Evolutionary conservation across 2,797 vertebrate genomes (phyloP).

Genomic region (Caiman crocodilus): DNA sequence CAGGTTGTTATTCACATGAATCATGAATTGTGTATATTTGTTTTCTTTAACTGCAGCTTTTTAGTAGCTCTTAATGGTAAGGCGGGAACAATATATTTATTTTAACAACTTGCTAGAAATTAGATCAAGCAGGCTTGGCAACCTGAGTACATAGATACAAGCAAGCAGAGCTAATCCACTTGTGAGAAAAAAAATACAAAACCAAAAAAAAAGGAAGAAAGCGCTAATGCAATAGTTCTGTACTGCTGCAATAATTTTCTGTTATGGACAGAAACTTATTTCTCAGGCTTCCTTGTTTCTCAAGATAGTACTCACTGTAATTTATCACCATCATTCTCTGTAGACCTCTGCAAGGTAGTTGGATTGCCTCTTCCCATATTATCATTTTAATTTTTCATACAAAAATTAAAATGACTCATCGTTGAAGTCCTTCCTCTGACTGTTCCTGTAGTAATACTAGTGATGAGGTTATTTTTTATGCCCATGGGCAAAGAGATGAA

Average conservation of each 20-base stretch:
- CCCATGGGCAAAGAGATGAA: not conserved
- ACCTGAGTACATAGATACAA: not conserved
- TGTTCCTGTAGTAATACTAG: not conserved
- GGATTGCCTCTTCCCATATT: not conserved
- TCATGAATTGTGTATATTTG: not conserved
- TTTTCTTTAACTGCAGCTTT: not conserved
- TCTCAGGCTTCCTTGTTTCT: not conserved
- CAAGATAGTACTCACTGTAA: rapidly evolving
- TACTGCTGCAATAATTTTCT: not conserved
- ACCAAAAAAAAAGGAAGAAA: not conserved
- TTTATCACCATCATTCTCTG: rapidly evolving
- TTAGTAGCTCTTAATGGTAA: not conserved
- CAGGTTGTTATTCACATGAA: not conserved
- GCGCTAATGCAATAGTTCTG: not conserved
- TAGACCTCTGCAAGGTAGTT: not conserved
- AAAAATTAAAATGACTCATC: not conserved
- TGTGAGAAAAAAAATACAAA: not conserved
- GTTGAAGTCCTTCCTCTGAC: not conserved
- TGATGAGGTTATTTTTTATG: not conserved
- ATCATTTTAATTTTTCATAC: not conserved
- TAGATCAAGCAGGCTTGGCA: not conserved
- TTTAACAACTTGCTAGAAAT: not conserved
- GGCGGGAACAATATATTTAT: not conserved
- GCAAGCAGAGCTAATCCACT: not conserved
- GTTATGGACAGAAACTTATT: rapidly evolving